Evolutionary conservation across 2,797 vertebrate species (phyloP), one percentile per base, ranked within the genome.

Genomic region (Merluccius polli): DNA sequence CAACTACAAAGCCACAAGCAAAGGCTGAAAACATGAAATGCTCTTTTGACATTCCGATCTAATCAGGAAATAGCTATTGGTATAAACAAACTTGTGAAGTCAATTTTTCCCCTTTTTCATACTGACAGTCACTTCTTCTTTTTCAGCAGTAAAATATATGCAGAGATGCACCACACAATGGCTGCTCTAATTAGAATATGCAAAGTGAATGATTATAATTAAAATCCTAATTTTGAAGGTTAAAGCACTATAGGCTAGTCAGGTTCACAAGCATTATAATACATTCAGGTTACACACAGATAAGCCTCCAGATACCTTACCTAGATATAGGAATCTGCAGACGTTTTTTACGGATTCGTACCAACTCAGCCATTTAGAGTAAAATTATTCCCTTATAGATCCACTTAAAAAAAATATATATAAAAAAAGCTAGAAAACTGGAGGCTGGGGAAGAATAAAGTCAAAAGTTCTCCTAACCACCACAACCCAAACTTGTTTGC

Each of bases 251-350:
- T n/a, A 59, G 48, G 48, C 7, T 59, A n/a, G 18, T 59, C 48
- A n/a, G 48, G 5, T 59, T 4, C 1, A 7, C n/a, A 59, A 7
- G 8, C 24, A 59, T 59, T 59, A 59, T 59, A 52, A 59, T 52
- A 52, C 21, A n/a, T n/a, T 48, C 18, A 48, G 21, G 44, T 48
- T 48, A 48, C 44, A 48, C 15, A 48, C 21, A 59, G 52, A 59
- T 36, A 21, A 31, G 4, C 27, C 77, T 41, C 77, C 52, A 59
- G 7, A 35, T 69, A 70, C 77, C 93, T 94, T 95, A 96, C 95
- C 95, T 94, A 85, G 92, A 91, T 83, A 95, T 94, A 76, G 94
- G 94, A 71, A 93, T 92, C 87, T 94, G 94, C 52, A 95, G 94
- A 52, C 92, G 91, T 88, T 93, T 93, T 90, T 92, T 94, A 81